These are phyloP conservation scores for Drosophila colorata DNA, from an alignment of 2,888 invertebrate species.

Conservation along the genomic window DNA sequence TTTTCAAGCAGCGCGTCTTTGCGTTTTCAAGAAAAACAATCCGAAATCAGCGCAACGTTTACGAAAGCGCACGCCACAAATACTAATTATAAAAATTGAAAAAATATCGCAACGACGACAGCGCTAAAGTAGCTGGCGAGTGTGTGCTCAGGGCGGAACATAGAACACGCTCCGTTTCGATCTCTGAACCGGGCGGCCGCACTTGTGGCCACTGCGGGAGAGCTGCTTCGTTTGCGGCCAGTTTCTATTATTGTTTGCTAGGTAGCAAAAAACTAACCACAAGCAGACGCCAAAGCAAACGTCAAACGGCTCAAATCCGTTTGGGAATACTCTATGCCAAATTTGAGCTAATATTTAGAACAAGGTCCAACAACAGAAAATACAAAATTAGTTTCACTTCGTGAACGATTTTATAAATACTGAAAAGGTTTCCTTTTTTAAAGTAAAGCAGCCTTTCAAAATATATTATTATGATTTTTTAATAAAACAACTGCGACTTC, in stretches of 20 bases:
- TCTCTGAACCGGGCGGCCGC: slow-evolving; percentile 55
- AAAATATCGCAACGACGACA: slow-evolving; percentile 71
- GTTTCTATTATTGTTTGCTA: slow-evolving; percentile 76
- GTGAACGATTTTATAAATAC: too few relatives aligned
- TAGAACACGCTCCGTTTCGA: slow-evolving; percentile 58
- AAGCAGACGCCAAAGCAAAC: slow-evolving; percentile 29
- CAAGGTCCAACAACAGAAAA: neutral
- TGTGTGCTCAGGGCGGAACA: slow-evolving; percentile 58
- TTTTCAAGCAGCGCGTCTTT: slow-evolving; percentile 27
- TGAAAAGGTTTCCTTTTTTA: too few relatives aligned
- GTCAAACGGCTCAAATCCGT: slow-evolving; percentile 21
- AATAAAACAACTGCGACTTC: neutral
- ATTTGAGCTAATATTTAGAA: neutral
- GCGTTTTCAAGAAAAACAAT: slow-evolving; percentile 52
- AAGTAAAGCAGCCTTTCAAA: too few relatives aligned
- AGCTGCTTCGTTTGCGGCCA: slow-evolving; percentile 57
- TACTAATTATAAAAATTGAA: slow-evolving; percentile 81
- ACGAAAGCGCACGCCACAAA: slow-evolving; percentile 82
- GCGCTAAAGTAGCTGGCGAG: slow-evolving; percentile 68
- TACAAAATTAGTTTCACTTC: too few relatives aligned
- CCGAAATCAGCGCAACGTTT: slow-evolving; percentile 80
- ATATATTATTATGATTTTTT: neutral
- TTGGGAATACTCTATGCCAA: slow-evolving; percentile 37
- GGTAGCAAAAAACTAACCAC: slow-evolving; percentile 52
- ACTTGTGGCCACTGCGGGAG: slow-evolving; percentile 64